Percentiles rank a stretch among this genome's conserved stretches.
phyloP scores from a whole-genome alignment of 1,140 invertebrate genomes.

The Vollenhovia emeryi region DNA sequence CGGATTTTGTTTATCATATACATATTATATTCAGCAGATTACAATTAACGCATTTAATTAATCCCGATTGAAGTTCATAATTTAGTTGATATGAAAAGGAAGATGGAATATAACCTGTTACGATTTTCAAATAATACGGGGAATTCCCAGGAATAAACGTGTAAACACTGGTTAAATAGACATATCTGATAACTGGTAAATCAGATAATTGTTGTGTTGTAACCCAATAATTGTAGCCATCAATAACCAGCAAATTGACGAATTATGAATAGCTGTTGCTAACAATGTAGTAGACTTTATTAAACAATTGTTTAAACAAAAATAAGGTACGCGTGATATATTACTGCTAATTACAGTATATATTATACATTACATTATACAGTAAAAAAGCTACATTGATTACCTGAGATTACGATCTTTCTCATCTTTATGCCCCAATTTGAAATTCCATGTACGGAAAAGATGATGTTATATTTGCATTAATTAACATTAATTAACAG shows the following conservation, averaged over 20 bases:
- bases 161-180: background rate
- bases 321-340: background rate
- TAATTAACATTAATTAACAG: background rate
- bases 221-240: constrained; percentile 6
- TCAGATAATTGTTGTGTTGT: background rate
- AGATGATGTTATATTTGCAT: background rate
- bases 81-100: constrained; percentile 3
- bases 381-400: background rate
- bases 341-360: background rate
- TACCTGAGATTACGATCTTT: background rate
- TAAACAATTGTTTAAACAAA: background rate
- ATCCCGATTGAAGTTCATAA: background rate
- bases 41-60: constrained; percentile 5
- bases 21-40: background rate
- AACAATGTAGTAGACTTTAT: background rate
- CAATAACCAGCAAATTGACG: background rate
- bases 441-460: background rate
- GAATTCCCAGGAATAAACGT: background rate
- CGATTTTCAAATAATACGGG: background rate
- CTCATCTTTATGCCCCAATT: background rate
- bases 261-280: background rate
- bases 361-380: background rate
- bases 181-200: background rate
- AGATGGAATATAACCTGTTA: background rate
- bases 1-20: background rate